Percentiles rank a stretch among this genome's conserved stretches.
Conservation (phyloP, 1,140 invertebrate species). For the Fopius arisanus region DNA sequence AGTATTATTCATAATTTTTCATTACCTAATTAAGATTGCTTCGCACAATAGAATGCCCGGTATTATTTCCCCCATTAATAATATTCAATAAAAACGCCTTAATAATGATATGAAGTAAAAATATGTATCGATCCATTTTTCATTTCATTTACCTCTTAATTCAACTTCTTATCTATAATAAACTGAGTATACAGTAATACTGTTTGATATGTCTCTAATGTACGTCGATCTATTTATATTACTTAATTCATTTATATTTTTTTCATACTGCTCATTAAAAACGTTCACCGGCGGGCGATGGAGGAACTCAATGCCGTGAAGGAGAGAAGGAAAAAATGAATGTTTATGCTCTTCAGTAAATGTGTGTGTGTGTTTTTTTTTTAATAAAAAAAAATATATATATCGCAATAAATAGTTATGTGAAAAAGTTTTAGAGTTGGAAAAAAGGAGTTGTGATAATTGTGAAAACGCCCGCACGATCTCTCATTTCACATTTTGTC, state of each 20-base stretch:
- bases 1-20: constrained; percentile 36
- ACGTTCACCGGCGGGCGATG: constrained; percentile 40
- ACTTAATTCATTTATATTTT: constrained; percentile 38
- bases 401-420: background rate
- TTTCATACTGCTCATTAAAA: constrained; percentile 26
- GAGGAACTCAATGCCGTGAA: constrained; percentile 36
- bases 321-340: constrained; percentile 29
- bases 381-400: background rate
- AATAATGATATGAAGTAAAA: constrained; percentile 57
- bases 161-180: constrained; percentile 41
- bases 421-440: constrained; percentile 12
- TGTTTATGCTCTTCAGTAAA: constrained; percentile 21
- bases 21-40: constrained; percentile 34
- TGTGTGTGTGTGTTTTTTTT: constrained; percentile 34
- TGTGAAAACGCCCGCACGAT: constrained; percentile 35
- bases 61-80: constrained; percentile 22
- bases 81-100: constrained; percentile 32
- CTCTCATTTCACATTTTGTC: constrained; percentile 29
- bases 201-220: constrained; percentile 63
- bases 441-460: background rate
- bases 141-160: constrained; percentile 10
- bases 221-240: constrained; percentile 49
- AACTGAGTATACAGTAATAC: constrained; percentile 61
- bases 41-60: constrained; percentile 34
- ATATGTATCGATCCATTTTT: constrained; percentile 43